Base-by-base conservation (phyloP, 92 coral and sea anemone genomes). In the Epizoanthus stellaris region DNA sequence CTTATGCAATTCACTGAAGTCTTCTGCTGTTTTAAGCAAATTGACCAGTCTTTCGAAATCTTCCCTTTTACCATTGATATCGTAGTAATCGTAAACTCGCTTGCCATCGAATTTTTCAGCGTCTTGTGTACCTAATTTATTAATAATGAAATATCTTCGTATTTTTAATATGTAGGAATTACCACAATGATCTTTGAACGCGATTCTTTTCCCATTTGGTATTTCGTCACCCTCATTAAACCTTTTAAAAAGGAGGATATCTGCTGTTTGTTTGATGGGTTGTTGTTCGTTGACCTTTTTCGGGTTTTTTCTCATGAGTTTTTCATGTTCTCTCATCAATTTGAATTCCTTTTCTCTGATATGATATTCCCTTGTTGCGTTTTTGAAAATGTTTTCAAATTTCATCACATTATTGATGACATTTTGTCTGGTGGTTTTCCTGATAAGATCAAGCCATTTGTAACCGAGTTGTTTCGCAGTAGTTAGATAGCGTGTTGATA, bases 361-460 rank as follows among this genome's bases (percentile, higher is more conserved):
- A 15, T 12, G 21, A 4, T 14, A 5, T 14, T 60, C 5, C 5
- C 65, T 14, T 20, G 1, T 42, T 42, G 6, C 6, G 45, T 42
- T 5, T 40, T 40, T 40, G 45, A n/a, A n/a, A 23, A 0, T 23
- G 25, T 23, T 23, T 23, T 23, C 25, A 0, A 23, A 23, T 0
- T 23, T 23, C 0, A 0, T 23, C 4, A 60, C 65, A 0, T 20
- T 25, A 12, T 66, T 21, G 11, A 81, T 81, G 17, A 81, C 85
- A 10, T 9, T 65, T 34, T 81, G 85, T 43, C 75, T 64, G 8
- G 63, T 67, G 5, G 13, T 53, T 67, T n/a, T 81, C 39, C 40
- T 81, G 5, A 81, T 14, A 4, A 81, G 75, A 61, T 81, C 85
- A 74, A 67, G 64, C 85, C 85, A 81, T 20, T 40, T 66, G 19